A percentile compares a stretch with the other conserved stretches of the same genome.
Conservation (phyloP, 2,888 invertebrate genomes). For the Antheraea assamensis region DNA sequence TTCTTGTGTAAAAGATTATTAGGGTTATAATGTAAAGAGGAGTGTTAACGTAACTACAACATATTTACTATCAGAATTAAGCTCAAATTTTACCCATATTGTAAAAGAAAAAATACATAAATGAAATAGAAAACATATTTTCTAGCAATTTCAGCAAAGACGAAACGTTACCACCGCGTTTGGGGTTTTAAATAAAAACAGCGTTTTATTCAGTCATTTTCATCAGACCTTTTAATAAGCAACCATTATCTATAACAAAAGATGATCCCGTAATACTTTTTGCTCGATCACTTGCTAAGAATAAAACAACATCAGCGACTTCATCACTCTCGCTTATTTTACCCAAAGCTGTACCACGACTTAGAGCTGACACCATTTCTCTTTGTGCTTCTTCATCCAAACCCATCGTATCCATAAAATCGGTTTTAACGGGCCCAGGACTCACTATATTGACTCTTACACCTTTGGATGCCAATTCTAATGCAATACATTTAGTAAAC, state of each 20-base stretch:
- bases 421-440: conserved; percentile 85
- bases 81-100: too few species aligned
- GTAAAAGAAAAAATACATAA: too few species aligned
- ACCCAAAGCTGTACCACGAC: conserved; percentile 10
- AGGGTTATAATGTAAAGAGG: too few species aligned
- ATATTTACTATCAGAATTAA: too few species aligned
- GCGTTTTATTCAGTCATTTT: background rate
- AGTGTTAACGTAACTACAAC: too few species aligned
- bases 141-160: background rate
- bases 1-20: too few species aligned
- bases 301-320: conserved; percentile 41
- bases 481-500: conserved; percentile 86
- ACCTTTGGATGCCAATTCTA: conserved; percentile 81
- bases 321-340: conserved; percentile 49
- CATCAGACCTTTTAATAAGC: conserved; percentile 11
- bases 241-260: conserved; percentile 16
- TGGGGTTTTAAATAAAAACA: background rate
- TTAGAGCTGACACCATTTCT: background rate
- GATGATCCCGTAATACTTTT: conserved; percentile 40
- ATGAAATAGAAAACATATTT: background rate
- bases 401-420: conserved; percentile 28
- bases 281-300: conserved; percentile 43
- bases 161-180: background rate
- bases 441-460: conserved; percentile 87
- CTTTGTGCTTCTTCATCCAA: background rate